Base-by-base conservation (phyloP, 2,888 invertebrate species). In the Seladonia tumulorum region DNA sequence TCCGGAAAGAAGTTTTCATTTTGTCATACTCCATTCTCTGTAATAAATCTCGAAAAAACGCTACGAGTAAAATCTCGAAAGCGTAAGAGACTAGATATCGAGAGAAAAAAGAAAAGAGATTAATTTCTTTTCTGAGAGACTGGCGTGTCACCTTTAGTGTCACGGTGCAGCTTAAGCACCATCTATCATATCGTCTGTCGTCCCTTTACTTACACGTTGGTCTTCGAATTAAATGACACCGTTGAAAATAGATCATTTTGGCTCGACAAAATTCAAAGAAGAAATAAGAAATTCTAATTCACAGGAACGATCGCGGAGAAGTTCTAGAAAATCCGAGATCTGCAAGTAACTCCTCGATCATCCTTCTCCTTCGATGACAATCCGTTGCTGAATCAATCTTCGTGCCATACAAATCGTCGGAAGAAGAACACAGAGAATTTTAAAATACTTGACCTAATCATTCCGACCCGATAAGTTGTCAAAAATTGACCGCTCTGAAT, bases 161-260 rank as follows among this genome's bases (percentile, higher is more conserved):
- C 49, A 79, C 74, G 22, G 35, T 18, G 68, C 76, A 49, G 75
- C 66, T 83, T 71, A 63, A 66, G 1, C 66, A 53, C 42, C 82
- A 81, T 83, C 70, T 29, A 74, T 83, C 80, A 68, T 68, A 39
- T 68, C 5, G 39, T 68, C 68, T 68, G 68, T 68, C 68, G 16
- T 68, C 68, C 39, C 68, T 68, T 39, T 39, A 22, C 68, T 22
- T 22, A 39, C 39, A 68, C 68, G 22, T 39, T 39, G 22, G 22
- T 68, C 68, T 68, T 39, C 39, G 35, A 68, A 68, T 68, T 68
- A 68, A 68, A 63, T 18, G 29, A 16, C 18, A 18, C 3, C 25
- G 29, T 63, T 35, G 2, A 35, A 63, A 63, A 1, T 35, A 29
- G 18, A 1, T 18, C 16, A 63, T 63, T 63, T 18, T 0, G 7